Evolutionary conservation across 2,797 vertebrate species (phyloP).

Genomic region (Apodemus agrarius): DNA sequence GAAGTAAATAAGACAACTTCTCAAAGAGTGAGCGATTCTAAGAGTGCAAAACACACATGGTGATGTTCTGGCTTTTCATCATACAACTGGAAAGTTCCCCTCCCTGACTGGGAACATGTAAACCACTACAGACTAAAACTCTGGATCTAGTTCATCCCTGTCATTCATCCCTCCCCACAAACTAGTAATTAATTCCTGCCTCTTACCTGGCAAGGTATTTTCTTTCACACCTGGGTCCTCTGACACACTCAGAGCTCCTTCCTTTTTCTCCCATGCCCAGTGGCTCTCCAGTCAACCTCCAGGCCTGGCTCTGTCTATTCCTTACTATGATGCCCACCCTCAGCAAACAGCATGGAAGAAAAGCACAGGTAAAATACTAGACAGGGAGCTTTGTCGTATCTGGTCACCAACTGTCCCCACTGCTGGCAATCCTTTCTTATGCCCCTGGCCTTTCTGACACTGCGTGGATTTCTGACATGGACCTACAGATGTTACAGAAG

Average conservation of each 20-base stretch:
- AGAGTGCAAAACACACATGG: background rate
- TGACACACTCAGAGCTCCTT: background rate
- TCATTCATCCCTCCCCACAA: background rate
- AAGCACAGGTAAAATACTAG: background rate
- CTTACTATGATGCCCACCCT: background rate
- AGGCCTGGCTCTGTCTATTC: background rate
- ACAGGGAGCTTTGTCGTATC: background rate
- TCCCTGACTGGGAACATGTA: background rate
- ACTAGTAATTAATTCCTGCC: background rate
- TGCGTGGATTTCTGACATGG: accelerated
- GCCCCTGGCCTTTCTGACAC: background rate
- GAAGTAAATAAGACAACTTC: background rate
- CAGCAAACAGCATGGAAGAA: background rate
- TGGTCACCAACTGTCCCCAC: background rate
- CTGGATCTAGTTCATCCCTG: background rate
- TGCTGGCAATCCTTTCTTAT: background rate
- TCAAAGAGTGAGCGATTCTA: background rate
- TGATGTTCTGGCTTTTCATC: background rate
- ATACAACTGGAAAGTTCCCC: background rate
- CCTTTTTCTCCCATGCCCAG: accelerated
- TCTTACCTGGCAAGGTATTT: background rate
- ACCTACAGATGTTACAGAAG: accelerated
- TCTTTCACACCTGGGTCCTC: background rate
- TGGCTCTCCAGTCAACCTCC: accelerated
- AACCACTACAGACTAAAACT: background rate